Base-by-base conservation (phyloP, 2,797 vertebrate species). In the Dipus sagitta region DNA sequence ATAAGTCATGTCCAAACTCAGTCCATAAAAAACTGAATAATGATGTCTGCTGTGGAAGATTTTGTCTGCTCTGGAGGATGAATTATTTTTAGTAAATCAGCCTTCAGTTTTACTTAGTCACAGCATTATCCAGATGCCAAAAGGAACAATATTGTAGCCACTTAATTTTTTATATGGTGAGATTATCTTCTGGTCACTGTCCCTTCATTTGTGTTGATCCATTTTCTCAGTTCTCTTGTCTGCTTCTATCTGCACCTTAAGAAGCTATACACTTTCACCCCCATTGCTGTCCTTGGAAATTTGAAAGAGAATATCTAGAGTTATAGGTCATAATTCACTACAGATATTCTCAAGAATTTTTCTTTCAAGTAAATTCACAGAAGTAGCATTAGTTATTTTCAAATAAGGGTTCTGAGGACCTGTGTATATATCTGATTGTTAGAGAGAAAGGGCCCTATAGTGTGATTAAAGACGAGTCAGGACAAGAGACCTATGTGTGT, bases 151-250 rank as follows among this genome's bases (percentile, higher is more conserved):
- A 81, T 65, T 86, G 65, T 26, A 90, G 74, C 58, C 32, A 74
- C 71, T 82, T 95, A 96, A 54, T 67, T n/a, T 90, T 96, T 86
- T 17, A 34, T 83, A 20, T 24, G 34, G 85, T 64, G 94, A 88
- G 20, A 85, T 54, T 80, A 70, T 75, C 87, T 91, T 88, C 90
- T 94, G 95, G 68, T 38, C 77, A 65, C 71, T 80, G 30, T 17
- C 64, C 6, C 20, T 47, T 95, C 34, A 24, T 32, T 88, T 77
- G 28, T 17, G 68, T 5, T 82, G 47, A 65, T 42, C 28, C 52
- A 54, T 94, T 93, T 94, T 84, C 79, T 97, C 38, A 71, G 85
- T 47, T 92, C 75, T 28, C 54, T 85, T 89, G 74, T 95, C 86
- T 76, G 14, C 47, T 30, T 89, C 17, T 52, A 93, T 95, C 87